Percentiles rank a stretch among this genome's conserved stretches.
These are phyloP conservation scores for Eremobia ochroleuca DNA, from an alignment of 2,888 invertebrate genomes.

Conservation along the genomic window DNA sequence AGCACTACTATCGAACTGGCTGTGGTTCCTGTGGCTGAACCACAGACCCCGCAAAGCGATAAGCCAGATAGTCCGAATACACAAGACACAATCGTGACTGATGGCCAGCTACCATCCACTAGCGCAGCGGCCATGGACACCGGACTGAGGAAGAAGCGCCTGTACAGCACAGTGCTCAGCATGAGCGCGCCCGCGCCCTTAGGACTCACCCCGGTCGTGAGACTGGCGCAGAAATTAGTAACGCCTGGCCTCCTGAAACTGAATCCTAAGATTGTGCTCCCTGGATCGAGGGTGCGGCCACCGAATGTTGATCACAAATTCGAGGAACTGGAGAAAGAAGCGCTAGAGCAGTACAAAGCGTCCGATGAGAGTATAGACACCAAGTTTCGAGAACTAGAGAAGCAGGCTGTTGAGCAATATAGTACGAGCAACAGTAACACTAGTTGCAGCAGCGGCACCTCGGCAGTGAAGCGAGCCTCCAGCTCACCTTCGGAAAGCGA, in stretches of 20 bases:
- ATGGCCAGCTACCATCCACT: slow-evolving; percentile 81
- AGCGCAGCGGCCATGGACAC: slow-evolving; percentile 80
- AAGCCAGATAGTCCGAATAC: slow-evolving; percentile 70
- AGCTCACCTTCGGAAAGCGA: slow-evolving; percentile 75
- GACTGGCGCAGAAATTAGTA: slow-evolving; percentile 83
- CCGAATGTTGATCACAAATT: slow-evolving; percentile 84
- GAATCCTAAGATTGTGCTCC: slow-evolving; percentile 84
- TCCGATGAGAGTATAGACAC: slow-evolving; percentile 91
- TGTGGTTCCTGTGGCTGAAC: slow-evolving; percentile 62
- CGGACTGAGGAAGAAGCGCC: slow-evolving; percentile 84
- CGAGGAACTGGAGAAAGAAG: slow-evolving; percentile 91
- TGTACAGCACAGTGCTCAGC: slow-evolving; percentile 90
- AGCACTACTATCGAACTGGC: slow-evolving; percentile 62
- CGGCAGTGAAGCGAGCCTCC: slow-evolving; percentile 80
- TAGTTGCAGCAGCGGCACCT: slow-evolving; percentile 87
- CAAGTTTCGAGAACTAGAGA: slow-evolving; percentile 92
- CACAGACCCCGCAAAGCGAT: slow-evolving; percentile 65
- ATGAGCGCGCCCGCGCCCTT: slow-evolving; percentile 85
- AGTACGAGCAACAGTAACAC: slow-evolving; percentile 89
- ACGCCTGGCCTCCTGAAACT: slow-evolving; percentile 85
- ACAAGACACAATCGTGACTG: slow-evolving; percentile 74
- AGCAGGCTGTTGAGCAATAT: slow-evolving; percentile 93
- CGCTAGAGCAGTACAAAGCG: slow-evolving; percentile 91
- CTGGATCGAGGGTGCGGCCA: slow-evolving; percentile 79
- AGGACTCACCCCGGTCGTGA: slow-evolving; percentile 77